These are phyloP conservation scores for Athrips mouffetella DNA, from an alignment of 2,888 invertebrate genomes.

Conservation along the genomic window DNA sequence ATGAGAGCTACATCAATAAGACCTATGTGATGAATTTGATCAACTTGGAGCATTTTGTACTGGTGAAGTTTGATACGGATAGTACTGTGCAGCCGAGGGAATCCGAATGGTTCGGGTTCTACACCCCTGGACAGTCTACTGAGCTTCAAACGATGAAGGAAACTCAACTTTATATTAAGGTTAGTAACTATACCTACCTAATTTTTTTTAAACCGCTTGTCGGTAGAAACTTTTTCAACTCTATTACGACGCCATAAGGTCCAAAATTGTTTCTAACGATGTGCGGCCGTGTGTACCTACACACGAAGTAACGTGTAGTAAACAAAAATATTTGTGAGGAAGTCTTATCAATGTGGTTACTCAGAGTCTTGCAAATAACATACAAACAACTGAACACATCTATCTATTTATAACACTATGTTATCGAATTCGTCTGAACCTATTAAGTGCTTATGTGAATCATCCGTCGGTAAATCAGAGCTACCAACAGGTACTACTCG, in stretches of 20 bases:
- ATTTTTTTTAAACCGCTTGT: neutral
- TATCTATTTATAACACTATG: too few species aligned
- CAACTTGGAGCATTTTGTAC: conserved; percentile 88
- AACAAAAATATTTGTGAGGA: too few species aligned
- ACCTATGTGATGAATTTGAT: conserved; percentile 88
- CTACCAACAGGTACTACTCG: too few species aligned
- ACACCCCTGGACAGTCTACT: conserved; percentile 88
- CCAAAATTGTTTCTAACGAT: too few species aligned
- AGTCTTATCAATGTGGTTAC: too few species aligned
- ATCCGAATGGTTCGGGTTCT: conserved; percentile 98
- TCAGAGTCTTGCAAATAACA: too few species aligned
- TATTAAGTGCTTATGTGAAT: too few species aligned
- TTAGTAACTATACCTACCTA: conserved; percentile 48
- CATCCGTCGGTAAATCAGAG: too few species aligned
- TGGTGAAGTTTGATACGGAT: conserved; percentile 94
- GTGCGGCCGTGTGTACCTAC: too few species aligned
- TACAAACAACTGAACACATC: too few species aligned
- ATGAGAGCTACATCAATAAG: conserved; percentile 83
- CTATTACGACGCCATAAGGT: neutral
- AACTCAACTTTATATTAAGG: conserved; percentile 86
- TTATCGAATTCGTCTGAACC: too few species aligned
- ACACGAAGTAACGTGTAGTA: too few species aligned
- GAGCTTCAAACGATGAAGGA: conserved; percentile 83
- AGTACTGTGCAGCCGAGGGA: conserved; percentile 95
- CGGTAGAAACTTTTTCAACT: neutral